These are phyloP conservation scores for Boloria selene DNA, from an alignment of 2,888 invertebrate genomes.

Conservation along the genomic window DNA sequence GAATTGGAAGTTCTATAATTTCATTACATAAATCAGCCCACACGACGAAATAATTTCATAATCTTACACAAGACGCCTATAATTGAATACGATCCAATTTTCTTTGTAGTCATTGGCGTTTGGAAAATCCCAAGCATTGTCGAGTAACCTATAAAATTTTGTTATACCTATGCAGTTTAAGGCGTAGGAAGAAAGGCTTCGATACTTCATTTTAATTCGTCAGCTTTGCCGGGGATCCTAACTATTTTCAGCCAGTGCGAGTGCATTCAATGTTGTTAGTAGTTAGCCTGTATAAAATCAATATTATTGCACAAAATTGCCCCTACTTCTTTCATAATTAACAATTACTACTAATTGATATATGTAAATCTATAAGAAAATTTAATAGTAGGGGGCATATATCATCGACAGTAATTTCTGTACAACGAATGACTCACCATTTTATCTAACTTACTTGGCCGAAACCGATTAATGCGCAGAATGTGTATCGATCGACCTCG, in stretches of 20 bases:
- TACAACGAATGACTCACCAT: slow-evolving; percentile 44
- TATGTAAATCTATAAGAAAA: not conserved
- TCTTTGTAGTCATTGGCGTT: not conserved
- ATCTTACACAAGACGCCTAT: slow-evolving; percentile 3
- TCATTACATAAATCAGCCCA: slow-evolving; percentile 29
- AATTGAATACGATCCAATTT: not conserved
- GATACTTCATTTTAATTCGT: not conserved
- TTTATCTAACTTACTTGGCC: slow-evolving; percentile 32
- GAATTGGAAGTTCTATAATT: not conserved
- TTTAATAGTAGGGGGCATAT: slow-evolving; percentile 3
- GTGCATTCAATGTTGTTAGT: slow-evolving; percentile 1
- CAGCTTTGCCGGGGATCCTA: not conserved
- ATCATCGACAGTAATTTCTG: slow-evolving; percentile 9
- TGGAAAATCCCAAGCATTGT: slow-evolving; percentile 4
- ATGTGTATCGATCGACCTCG: slow-evolving; percentile 22
- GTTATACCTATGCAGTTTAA: not conserved
- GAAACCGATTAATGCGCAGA: slow-evolving; percentile 26
- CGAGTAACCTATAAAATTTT: not conserved
- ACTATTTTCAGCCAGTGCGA: slow-evolving; percentile 12
- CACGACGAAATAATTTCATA: slow-evolving; percentile 14
- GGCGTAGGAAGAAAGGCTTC: slow-evolving; percentile 5
- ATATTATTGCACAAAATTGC: slow-evolving; percentile 49
- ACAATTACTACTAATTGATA: not conserved
- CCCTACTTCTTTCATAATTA: not conserved
- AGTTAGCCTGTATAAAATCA: slow-evolving; percentile 51